Evolutionary conservation across 2,113 vertebrate species (phyloP), one percentile per base, ranked within the genome.

Genomic region (Galemys pyrenaicus): DNA sequence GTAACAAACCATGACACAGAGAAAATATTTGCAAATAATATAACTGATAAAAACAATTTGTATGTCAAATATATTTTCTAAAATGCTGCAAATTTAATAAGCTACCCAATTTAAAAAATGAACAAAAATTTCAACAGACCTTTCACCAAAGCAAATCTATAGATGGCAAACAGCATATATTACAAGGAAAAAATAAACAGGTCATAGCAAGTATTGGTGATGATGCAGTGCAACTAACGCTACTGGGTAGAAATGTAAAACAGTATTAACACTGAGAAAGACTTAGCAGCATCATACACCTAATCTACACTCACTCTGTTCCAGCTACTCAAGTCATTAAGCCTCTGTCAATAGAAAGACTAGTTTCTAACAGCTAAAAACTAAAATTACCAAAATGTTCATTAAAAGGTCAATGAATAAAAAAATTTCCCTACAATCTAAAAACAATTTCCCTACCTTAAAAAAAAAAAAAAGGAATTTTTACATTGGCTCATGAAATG

Each of bases 141-240:
- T 49, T 83, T 94, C 41, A 64, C 35, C 49, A 73, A 94, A 93
- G 44, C 93, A 80, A 39, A 70, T 17, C 44, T 89, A 74, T 44
- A 41, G 35, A 62, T 67, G 71, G 28, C 49, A 68, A 79, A 80
- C 3, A 54, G 54, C 67, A 16, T 35, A 79, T 22, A 75, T 16
- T 24, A 89, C 67, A 95, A 77, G 8, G 41, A 54, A 62, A 54
- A 4, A 49, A 54, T 56, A 54, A 6, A 64, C 20, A 13, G 22
- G 58, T 32, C n/a, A 65, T 0, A 8, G 58, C 54, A 73, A 49
- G 16, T 44, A 24, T n/a, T 22, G 24, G 12, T 5, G 41, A 82
- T 0, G 22, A 54, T 24, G 6, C 54, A 15, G 15, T 22, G 4
- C 28, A 79, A 58, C 2, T 8, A 30, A n/a, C 73, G 58, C 41